Percentiles rank a stretch among this genome's conserved stretches.
Conservation (phyloP, 2,113 vertebrate species). For the Hemiprocne comata region DNA sequence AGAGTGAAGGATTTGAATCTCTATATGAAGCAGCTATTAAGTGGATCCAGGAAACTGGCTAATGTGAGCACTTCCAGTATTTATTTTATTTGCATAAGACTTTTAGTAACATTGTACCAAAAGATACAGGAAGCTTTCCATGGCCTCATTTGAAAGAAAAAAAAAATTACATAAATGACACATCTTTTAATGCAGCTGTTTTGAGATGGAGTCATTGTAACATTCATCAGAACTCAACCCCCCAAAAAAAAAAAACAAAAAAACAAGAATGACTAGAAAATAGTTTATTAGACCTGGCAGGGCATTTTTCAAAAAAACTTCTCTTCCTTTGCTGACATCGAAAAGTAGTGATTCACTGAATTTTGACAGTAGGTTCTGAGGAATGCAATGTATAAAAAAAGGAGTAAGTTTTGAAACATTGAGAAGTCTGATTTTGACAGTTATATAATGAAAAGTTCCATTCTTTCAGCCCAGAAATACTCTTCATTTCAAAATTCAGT, state of each 20-base stretch:
- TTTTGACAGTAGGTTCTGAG: slow-evolving; percentile 43
- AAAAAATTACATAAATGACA: background rate
- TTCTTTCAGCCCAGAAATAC: background rate
- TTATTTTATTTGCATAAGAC: background rate
- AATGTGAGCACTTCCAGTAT: slow-evolving; percentile 40
- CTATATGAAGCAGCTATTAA: slow-evolving; percentile 84
- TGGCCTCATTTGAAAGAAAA: background rate
- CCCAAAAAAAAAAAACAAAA: too few relatives aligned
- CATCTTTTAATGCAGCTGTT: background rate
- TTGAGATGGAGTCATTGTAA: background rate
- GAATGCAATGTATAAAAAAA: background rate
- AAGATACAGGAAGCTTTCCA: background rate
- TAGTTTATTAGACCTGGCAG: slow-evolving; percentile 6
- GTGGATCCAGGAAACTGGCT: slow-evolving; percentile 66
- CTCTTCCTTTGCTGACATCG: background rate
- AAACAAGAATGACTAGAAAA: background rate
- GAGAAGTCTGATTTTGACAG: slow-evolving; percentile 38
- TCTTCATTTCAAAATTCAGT: background rate
- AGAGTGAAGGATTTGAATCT: slow-evolving; percentile 81
- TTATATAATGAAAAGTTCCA: slow-evolving; percentile 6
- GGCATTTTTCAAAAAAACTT: background rate
- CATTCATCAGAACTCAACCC: background rate
- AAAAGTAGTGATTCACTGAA: slow-evolving; percentile 19
- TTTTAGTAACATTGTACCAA: background rate
- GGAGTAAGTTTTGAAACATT: slow-evolving; percentile 21